Base-by-base conservation (phyloP, 2,888 invertebrate genomes). In the Callinectes sapidus region DNA sequence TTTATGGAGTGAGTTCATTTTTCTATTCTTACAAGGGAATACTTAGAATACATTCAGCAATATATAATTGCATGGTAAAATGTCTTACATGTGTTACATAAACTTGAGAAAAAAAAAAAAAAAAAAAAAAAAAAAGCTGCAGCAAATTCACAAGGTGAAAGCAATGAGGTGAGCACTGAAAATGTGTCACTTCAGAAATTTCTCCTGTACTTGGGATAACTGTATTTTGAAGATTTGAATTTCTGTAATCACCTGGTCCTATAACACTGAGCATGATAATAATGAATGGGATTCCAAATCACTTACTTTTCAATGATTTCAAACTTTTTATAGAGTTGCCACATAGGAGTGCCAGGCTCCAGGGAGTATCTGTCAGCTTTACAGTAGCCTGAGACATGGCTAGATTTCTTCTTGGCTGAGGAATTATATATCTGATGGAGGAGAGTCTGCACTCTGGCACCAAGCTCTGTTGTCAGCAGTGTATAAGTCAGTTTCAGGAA, bases 291-390 rank as follows among this genome's bases (percentile, higher is more conserved):
- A 85, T 32, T 18, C 2, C 6, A 85, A 85, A 18, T 85, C 23
- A 90, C 90, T 90, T 90, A 92, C 90, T 88, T 81, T 8, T 66
- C 71, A 39, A 92, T 92, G 81, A 0, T n/a, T 32, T 87, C 92
- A 28, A 90, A 35, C 54, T 90, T 92, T 54, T 90, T 92, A 55
- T 92, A 92, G 23, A 92, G 85, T 35, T 90, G 92, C 92, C 92
- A 92, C 18, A 85, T 85, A 54, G 92, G 85, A 55, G 77, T 88
- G 14, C 90, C 87, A 42, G 87, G 81, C 35, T 92, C 90, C 39
- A 92, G 54, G 32, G 81, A 35, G 32, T 71, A 39, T 14, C 32
- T 28, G 71, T 92, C 92, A 48, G 71, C n/a, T 48, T 55, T 81
- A 23, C 35, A 2, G 14, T 35, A 13, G 28, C 23, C 14, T 5